phyloP scores from a whole-genome alignment of 2,888 invertebrate genomes.

The Prenolepis imparis region DNA sequence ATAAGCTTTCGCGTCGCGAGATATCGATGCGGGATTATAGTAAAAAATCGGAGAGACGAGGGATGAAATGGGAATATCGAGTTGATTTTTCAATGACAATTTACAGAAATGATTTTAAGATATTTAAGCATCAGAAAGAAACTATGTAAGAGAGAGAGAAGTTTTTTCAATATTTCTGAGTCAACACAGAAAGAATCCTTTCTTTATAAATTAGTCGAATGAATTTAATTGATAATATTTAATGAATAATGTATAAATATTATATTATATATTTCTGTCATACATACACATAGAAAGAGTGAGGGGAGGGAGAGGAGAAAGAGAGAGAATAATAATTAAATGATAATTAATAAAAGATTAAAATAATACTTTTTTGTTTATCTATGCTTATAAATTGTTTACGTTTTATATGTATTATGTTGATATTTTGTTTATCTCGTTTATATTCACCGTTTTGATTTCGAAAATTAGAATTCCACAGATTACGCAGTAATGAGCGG shows the following conservation, averaged over 20 bases:
- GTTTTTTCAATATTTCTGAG: neutral
- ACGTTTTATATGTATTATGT: too few species aligned
- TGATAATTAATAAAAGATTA: too few species aligned
- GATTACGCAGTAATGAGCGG: conserved; percentile 29
- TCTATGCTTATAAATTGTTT: neutral
- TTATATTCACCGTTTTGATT: neutral
- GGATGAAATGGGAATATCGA: neutral
- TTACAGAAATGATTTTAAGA: neutral
- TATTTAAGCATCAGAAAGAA: neutral
- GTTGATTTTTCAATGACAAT: conserved; percentile 18
- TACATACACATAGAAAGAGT: too few species aligned
- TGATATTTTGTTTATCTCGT: neutral
- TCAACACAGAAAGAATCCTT: neutral
- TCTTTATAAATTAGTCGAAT: neutral
- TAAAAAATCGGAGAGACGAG: neutral
- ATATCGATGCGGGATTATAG: conserved; percentile 35
- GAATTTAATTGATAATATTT: neutral
- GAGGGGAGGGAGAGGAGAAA: too few species aligned
- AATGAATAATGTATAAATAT: neutral
- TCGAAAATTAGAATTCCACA: neutral
- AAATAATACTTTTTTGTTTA: neutral
- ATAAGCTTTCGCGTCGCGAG: conserved; percentile 48
- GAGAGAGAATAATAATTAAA: neutral
- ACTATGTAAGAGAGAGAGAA: neutral
- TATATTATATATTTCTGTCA: neutral